Base-by-base conservation (phyloP, 2,113 vertebrate genomes). In the Drymodes brunneopygia region DNA sequence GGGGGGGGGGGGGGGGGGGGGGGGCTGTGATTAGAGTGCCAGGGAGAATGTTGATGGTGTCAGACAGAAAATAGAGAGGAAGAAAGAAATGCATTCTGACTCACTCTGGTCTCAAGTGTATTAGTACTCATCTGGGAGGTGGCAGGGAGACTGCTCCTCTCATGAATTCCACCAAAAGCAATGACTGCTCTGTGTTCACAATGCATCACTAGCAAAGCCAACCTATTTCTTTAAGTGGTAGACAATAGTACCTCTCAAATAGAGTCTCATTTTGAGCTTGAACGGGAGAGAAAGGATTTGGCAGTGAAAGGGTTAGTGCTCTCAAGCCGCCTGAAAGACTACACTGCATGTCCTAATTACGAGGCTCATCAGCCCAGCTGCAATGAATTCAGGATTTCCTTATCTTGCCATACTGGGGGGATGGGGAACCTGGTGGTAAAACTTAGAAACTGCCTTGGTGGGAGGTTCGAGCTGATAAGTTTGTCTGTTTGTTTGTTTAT, bases 331-430 rank as follows among this genome's bases (percentile, higher is more conserved):
- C 2, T 0, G 0, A 48, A 80, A 90, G 70, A 81, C 90, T 88
- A 88, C 81, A 90, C 64, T 77, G 66, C 50, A 21, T 44, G 81
- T 92, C 87, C 92, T 96, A 90, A 96, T 96, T 96, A 92, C 74
- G 61, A 92, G 57, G 83, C 84, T 91, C 89, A 86, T 92, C 91
- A 93, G 81, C 51, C 58, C 95, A 97, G 90, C 93, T 97, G 93
- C 81, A 95, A 73, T 36, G 81, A 90, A 90, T 95, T 93, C 78
- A 91, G 78, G 79, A 88, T 90, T 88, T 94, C 87, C 93, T 95
- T 97, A 97, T 95, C 93, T 95, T 82, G 67, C 71, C 21, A 3
- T 42, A 66, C 35, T 33, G 79, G 66, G 62, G 91, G 74, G 62
- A 50, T 25, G 79, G 35, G 66, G 13, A 29, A 62, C 3, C 17